These are phyloP conservation scores for Meandrusa payeni DNA, from an alignment of 2,888 invertebrate genomes.

Conservation along the genomic window DNA sequence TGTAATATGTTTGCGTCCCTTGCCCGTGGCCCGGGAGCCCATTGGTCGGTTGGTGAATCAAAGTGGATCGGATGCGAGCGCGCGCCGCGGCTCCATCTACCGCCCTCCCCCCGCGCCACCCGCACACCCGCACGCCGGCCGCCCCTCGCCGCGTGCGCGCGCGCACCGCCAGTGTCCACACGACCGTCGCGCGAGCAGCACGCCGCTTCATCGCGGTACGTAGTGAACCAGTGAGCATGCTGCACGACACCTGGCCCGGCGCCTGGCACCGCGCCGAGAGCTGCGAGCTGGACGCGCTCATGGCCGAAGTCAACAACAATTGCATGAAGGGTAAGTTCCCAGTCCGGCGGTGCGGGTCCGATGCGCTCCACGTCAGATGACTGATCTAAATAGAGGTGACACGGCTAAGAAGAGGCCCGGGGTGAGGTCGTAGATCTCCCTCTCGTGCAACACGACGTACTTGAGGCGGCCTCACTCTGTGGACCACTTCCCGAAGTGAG, in stretches of 20 bases:
- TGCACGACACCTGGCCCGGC: slow-evolving; percentile 63
- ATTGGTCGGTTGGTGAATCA: slow-evolving; percentile 10
- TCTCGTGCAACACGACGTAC: too few relatives aligned
- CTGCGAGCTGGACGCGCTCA: slow-evolving; percentile 60
- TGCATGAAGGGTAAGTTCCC: slow-evolving; percentile 53
- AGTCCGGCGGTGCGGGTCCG: neutral
- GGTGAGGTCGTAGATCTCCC: too few relatives aligned
- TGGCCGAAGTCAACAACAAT: slow-evolving; percentile 62
- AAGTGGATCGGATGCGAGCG: slow-evolving; percentile 21
- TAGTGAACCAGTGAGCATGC: slow-evolving; percentile 44
- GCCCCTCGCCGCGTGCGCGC: slow-evolving; percentile 25
- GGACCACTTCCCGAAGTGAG: too few relatives aligned
- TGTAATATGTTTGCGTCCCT: slow-evolving; percentile 18
- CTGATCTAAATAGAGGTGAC: neutral
- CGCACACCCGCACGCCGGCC: slow-evolving; percentile 14
- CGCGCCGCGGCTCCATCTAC: neutral
- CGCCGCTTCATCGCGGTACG: slow-evolving; percentile 30
- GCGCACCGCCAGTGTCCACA: slow-evolving; percentile 35
- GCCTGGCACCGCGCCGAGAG: slow-evolving; percentile 52
- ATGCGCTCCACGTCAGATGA: slow-evolving; percentile 1
- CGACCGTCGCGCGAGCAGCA: slow-evolving; percentile 30
- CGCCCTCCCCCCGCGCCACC: neutral
- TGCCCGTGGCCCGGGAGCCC: slow-evolving; percentile 25
- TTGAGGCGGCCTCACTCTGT: too few relatives aligned
- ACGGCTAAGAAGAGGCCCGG: too few relatives aligned